A percentile compares a stretch with the other conserved stretches of the same genome.
Evolutionary conservation across 2,113 vertebrate species (phyloP).

Genomic region (Pseudonaja textilis): DNA sequence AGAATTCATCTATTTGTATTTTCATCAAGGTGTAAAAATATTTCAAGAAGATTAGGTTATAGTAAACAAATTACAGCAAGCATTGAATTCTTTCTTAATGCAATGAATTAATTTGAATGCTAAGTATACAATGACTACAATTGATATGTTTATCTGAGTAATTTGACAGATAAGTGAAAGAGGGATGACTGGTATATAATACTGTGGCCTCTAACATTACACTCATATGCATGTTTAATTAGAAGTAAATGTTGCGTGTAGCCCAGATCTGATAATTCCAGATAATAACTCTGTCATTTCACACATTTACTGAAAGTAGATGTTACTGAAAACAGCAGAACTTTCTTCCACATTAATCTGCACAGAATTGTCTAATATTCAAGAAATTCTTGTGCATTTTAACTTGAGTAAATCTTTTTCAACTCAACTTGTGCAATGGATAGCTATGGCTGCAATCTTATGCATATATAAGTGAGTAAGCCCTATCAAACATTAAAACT

Average conservation of each 20-base stretch:
- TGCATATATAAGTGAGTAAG: neutral
- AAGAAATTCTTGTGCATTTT: neutral
- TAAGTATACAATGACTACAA: slow-evolving; percentile 8
- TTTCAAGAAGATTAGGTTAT: neutral
- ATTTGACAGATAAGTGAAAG: neutral
- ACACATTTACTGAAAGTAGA: neutral
- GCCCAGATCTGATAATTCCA: neutral
- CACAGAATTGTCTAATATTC: neutral
- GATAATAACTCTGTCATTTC: neutral
- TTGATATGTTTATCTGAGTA: slow-evolving; percentile 14
- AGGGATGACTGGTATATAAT: neutral
- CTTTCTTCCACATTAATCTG: neutral
- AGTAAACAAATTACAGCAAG: slow-evolving; percentile 53
- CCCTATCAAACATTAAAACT: neutral
- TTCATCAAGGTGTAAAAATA: slow-evolving; percentile 6
- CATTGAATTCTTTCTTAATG: slow-evolving; percentile 19
- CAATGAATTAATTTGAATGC: neutral
- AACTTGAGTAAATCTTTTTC: neutral
- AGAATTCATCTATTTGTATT: neutral
- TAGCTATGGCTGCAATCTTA: neutral
- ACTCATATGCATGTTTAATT: neutral
- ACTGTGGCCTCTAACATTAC: neutral
- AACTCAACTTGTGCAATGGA: neutral
- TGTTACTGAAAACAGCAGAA: neutral
- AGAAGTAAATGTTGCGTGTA: neutral